Percentiles rank a stretch among this genome's conserved stretches.
Evolutionary conservation across 2,113 vertebrate genomes (phyloP).

Genomic region (Fregata magnificens): DNA sequence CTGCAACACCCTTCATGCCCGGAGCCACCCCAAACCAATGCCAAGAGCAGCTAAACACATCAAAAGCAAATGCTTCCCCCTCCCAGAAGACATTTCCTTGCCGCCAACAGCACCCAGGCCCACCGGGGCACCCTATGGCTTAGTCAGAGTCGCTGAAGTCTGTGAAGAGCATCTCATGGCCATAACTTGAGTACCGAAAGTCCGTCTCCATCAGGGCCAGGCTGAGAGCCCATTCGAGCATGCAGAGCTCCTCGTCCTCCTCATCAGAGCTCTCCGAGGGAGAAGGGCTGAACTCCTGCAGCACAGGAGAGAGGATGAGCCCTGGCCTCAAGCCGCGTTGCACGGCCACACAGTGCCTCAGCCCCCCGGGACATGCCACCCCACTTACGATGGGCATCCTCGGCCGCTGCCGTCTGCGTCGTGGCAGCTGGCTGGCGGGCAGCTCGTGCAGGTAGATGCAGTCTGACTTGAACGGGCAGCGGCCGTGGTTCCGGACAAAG

Average conservation of each 20-base stretch:
- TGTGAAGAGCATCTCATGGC: fast-evolving
- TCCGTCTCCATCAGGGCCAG: constrained; percentile 45
- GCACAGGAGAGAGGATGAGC: neutral
- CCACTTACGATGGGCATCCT: neutral
- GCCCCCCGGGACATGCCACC: fast-evolving
- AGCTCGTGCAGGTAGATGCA: constrained; percentile 85
- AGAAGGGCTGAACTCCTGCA: neutral
- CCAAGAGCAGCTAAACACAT: neutral
- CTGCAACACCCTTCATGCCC: neutral
- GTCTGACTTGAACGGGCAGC: constrained; percentile 85
- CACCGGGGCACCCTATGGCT: fast-evolving
- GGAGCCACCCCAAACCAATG: fast-evolving
- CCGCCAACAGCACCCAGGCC: neutral
- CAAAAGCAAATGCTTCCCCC: neutral
- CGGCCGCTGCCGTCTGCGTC: neutral
- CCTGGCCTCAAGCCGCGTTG: fast-evolving
- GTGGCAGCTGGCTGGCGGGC: neutral
- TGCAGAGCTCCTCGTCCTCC: constrained; percentile 9
- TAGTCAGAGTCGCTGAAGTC: neutral
- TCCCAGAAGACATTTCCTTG: neutral
- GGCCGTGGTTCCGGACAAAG: constrained; percentile 69
- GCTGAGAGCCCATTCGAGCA: constrained; percentile 67
- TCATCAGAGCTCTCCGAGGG: constrained; percentile 62
- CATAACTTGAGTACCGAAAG: neutral
- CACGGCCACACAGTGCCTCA: fast-evolving